Evolutionary conservation across 2,113 vertebrate genomes (phyloP).

Genomic region (Albula goreensis): DNA sequence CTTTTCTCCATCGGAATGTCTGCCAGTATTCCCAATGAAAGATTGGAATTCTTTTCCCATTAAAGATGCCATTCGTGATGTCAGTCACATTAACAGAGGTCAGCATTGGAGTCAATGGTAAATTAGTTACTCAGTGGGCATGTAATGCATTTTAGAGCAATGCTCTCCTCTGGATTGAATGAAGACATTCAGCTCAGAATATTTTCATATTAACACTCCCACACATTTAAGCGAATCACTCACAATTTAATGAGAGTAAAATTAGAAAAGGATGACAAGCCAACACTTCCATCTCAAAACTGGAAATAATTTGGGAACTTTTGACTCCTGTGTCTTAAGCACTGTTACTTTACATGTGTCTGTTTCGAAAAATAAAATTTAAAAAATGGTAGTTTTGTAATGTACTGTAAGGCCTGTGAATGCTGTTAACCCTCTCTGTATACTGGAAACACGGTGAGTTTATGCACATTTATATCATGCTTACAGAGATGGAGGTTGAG

Average conservation of each 20-base stretch:
- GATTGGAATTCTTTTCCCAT: conserved; percentile 27
- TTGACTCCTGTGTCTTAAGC: neutral
- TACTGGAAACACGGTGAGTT: too few relatives aligned
- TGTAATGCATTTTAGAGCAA: conserved; percentile 20
- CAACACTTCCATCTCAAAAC: neutral
- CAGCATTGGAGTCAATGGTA: conserved; percentile 21
- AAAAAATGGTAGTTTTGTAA: too few relatives aligned
- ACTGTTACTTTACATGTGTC: neutral
- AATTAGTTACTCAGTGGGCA: conserved; percentile 35
- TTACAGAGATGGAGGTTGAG: too few relatives aligned
- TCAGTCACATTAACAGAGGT: conserved; percentile 29
- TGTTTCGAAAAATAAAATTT: neutral
- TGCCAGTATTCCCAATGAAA: too few relatives aligned
- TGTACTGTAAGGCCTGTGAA: too few relatives aligned
- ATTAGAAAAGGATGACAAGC: neutral
- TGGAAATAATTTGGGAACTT: neutral
- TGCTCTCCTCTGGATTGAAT: neutral
- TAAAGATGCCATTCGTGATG: neutral
- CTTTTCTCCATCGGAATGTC: neutral
- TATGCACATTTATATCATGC: too few relatives aligned
- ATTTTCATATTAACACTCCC: too few relatives aligned
- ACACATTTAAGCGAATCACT: neutral
- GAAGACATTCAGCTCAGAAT: neutral
- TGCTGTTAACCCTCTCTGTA: too few relatives aligned
- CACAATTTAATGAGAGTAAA: neutral